Base-by-base conservation (phyloP, 2,797 vertebrate genomes). In the Muscicapa comitata region DNA sequence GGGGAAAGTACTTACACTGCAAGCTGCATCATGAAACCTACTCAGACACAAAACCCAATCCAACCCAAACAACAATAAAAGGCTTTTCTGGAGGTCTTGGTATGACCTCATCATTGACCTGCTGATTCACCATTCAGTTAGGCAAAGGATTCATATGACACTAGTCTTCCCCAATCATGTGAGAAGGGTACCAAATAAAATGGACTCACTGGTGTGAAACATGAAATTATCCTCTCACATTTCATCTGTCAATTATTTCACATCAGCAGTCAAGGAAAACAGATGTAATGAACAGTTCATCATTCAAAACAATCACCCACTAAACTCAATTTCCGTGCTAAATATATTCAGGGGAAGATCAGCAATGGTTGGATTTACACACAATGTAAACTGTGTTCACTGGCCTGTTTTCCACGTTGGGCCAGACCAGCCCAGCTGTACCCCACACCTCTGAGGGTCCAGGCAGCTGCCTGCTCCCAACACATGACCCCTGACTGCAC, bases 191-290 rank as follows among this genome's bases (percentile, higher is more conserved):
- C 88, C 59, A 90, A 81, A 94, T 88, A 84, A 96, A 95, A 95
- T 51, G 59, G 86, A 90, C 57, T 87, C 83, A 88, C 50, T 86
- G 72, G 72, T 92, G 83, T 96, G 95, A 96, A 96, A 94, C 82
- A 85, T n/a, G 38, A 92, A 95, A 95, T 95, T 96, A 94, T 93
- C 90, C 91, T 94, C 93, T 95, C 90, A 95, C 73, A 92, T 95
- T 95, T 97, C 83, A 91, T 93, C 87, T 95, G 94, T 88, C 94
- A 89, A 71, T 95, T 97, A 93, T 90, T 97, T 95, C 82, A 93
- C 88, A 90, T 91, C 93, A 97, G 53, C 71, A 94, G 94, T 86
- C 94, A 92, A 87, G 82, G 78, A 95, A 96, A 95, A 94, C 88
- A 96, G 93, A 90, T 79, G 91, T 94, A 96, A 94, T 84, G 85